A percentile compares a stretch with the other conserved stretches of the same genome.
These are phyloP conservation scores for Trialeurodes vaporariorum DNA, from an alignment of 1,140 invertebrate species.

Conservation along the genomic window DNA sequence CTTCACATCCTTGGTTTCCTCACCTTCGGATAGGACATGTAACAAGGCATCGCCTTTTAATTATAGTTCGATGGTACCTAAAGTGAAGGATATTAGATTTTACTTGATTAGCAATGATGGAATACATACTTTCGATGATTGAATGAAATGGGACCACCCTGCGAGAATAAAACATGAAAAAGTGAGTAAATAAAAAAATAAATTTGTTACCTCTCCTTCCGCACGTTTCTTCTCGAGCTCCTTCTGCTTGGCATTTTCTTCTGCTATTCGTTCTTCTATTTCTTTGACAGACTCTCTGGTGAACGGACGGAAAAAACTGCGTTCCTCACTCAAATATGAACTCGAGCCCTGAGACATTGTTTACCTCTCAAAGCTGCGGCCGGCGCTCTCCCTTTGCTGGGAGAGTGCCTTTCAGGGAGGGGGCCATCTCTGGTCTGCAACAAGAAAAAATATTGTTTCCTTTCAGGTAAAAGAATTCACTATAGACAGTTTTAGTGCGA, in stretches of 20 bases:
- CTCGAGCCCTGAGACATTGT: neutral
- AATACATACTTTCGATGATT: no score
- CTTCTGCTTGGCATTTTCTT: slow-evolving; percentile 89
- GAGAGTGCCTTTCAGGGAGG: neutral
- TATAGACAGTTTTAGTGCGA: no score
- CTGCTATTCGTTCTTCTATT: slow-evolving; percentile 85
- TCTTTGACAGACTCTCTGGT: slow-evolving; percentile 88
- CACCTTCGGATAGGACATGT: no score
- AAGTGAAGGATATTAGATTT: no score
- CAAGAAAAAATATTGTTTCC: no score
- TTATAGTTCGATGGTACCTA: no score
- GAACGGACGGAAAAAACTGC: slow-evolving; percentile 92
- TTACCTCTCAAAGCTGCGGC: neutral
- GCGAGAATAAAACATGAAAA: no score
- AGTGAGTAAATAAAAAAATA: slow-evolving; percentile 14
- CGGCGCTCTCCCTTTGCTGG: neutral
- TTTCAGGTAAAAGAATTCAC: no score
- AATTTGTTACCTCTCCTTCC: slow-evolving; percentile 82
- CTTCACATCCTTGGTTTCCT: no score
- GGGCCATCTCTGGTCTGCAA: neutral
- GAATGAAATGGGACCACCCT: no score
- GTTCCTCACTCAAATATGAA: slow-evolving; percentile 48
- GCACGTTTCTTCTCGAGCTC: slow-evolving; percentile 91
- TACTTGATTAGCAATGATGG: no score
- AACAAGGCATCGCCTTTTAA: no score